Evolutionary conservation across 2,113 vertebrate species (phyloP).

Genomic region (Phrynosoma platyrhinos): DNA sequence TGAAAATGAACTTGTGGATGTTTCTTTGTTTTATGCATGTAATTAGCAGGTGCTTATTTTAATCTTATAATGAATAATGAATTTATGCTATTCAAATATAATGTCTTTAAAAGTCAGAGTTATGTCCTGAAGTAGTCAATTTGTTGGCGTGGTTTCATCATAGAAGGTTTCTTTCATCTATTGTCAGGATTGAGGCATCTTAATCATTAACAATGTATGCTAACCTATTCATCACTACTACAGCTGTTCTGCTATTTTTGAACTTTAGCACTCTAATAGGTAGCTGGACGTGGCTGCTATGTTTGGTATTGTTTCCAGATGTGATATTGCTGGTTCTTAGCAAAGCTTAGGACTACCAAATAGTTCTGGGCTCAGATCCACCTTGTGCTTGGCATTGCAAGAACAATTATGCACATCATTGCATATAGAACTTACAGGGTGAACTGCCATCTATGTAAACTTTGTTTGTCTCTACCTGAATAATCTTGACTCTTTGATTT

Average conservation of each 20-base stretch:
- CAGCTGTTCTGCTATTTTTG: not conserved
- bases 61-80: not conserved
- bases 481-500: not conserved
- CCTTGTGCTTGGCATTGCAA: not conserved
- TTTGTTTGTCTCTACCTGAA: not conserved
- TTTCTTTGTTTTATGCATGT: not conserved
- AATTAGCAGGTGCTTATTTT: not conserved
- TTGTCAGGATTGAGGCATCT: conserved; percentile 16
- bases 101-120: not conserved
- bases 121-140: conserved; percentile 3
- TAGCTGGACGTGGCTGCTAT: not conserved
- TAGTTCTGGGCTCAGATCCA: not conserved
- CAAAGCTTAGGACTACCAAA: not conserved
- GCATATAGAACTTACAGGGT: not conserved
- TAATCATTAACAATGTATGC: conserved; percentile 3
- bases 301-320: not conserved
- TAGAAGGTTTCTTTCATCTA: not conserved
- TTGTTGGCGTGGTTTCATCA: not conserved
- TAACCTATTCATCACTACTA: not conserved
- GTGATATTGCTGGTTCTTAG: not conserved
- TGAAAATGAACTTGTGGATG: not conserved
- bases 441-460: not conserved
- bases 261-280: not conserved
- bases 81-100: not conserved
- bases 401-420: no score